A percentile compares a stretch with the other conserved stretches of the same genome.
Evolutionary conservation across 1,140 invertebrate genomes (phyloP).

Genomic region (Colletes gigas): DNA sequence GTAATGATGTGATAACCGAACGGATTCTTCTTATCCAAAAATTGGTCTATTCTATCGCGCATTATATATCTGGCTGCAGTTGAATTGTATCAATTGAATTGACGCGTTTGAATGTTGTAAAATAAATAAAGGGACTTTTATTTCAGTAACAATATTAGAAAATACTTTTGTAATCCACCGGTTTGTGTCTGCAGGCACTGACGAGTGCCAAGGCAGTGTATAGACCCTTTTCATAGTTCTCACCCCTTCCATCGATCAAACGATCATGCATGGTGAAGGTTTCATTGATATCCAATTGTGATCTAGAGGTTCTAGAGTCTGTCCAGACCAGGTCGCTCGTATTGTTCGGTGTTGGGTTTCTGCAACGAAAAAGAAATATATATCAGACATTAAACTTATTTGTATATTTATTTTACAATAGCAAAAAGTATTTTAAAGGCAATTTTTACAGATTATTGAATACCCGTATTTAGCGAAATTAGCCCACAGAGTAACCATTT

Average conservation of each 20-base stretch:
- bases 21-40: too few relatives aligned
- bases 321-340: constrained; percentile 26
- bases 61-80: too few relatives aligned
- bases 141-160: background rate
- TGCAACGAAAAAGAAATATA: constrained; percentile 7
- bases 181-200: background rate
- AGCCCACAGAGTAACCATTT: constrained; percentile 80
- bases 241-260: background rate
- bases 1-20: too few relatives aligned
- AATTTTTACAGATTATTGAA: too few relatives aligned
- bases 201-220: background rate
- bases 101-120: too few relatives aligned
- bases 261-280: background rate
- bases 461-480: constrained; percentile 62
- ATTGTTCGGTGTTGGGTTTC: constrained; percentile 51
- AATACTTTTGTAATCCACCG: too few relatives aligned
- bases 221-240: background rate
- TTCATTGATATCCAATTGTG: constrained; percentile 24
- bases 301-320: background rate
- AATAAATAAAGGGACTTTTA: too few relatives aligned
- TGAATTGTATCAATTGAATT: background rate
- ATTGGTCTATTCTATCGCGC: too few relatives aligned
- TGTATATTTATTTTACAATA: too few relatives aligned
- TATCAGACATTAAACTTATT: too few relatives aligned
- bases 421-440: too few relatives aligned